Evolutionary conservation across 2,797 vertebrate species (phyloP), one percentile per base, ranked within the genome.

Genomic region (Acrocephalus scirpaceus): DNA sequence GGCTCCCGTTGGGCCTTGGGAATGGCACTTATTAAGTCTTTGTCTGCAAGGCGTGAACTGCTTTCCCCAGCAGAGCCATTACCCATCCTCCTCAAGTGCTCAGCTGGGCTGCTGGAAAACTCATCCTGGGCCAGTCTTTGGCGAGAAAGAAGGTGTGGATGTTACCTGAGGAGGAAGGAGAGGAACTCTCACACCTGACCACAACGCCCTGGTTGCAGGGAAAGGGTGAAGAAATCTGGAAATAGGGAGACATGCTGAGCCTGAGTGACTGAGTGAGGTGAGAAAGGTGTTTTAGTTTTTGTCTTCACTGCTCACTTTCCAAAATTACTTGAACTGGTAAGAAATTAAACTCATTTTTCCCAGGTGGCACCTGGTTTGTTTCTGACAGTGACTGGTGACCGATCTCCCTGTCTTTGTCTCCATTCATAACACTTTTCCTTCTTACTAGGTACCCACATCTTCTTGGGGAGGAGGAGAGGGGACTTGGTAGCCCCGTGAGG

Each of bases 41-140:
- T 72, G 40, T 76, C 58, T 87, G 60, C 65, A 72, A 94, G 56
- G 34, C 29, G 50, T 0, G 0, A 0, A 1, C 23, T 74, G n/a
- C 36, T 90, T 69, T 76, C 20, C 21, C 20, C 0, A 0, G 19
- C 53, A 82, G 10, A 7, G 16, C 18, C n/a, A 16, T 70, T 32
- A 6, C 2, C 4, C 36, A 81, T 86, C 29, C 26, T 60, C 30
- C 32, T 54, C 48, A 8, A 4, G 6, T 25, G 27, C 40, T 75
- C 44, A 25, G 12, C 20, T 47, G 50, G 16, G 40, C 40, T 76
- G 40, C 13, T 36, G 10, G 5, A 45, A 91, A 91, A 70, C 1
- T 14, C n/a, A 61, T 30, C 38, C 22, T 50, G 30, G 40, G 21
- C 19, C 48, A 64, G 12, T 17, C 44, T 66, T 3, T 1, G 0